phyloP scores from a whole-genome alignment of 2,113 vertebrate genomes.

The Sapajus apella region DNA sequence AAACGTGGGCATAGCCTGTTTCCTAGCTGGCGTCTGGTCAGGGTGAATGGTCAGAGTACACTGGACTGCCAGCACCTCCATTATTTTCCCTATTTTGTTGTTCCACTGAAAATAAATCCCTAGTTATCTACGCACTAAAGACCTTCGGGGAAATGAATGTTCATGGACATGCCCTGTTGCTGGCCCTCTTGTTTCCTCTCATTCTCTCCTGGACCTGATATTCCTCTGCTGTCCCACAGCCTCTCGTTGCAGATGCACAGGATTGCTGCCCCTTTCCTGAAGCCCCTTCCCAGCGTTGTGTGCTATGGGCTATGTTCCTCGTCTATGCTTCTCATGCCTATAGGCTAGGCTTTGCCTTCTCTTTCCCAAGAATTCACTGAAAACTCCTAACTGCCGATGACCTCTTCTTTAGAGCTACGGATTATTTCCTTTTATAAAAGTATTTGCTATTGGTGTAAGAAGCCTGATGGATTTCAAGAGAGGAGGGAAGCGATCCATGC shows the following conservation, averaged over 20 bases:
- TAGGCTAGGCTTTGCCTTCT: background rate
- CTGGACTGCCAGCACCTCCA: fast-evolving
- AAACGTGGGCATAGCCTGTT: fast-evolving
- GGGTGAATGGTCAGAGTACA: background rate
- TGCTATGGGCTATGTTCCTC: background rate
- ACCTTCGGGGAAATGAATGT: background rate
- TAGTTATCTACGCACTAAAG: too few species aligned
- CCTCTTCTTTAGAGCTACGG: background rate
- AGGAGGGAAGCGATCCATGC: background rate
- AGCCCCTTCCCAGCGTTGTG: fast-evolving
- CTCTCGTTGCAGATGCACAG: fast-evolving
- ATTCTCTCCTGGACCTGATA: fast-evolving
- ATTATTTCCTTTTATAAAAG: background rate
- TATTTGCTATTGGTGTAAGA: too few species aligned
- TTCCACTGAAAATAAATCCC: background rate
- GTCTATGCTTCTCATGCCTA: background rate
- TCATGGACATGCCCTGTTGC: fast-evolving
- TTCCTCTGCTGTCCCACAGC: background rate
- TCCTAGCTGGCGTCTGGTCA: background rate
- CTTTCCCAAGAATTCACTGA: background rate
- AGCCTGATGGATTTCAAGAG: background rate
- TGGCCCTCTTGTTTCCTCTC: fast-evolving
- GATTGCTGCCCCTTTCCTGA: fast-evolving
- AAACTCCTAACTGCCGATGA: background rate
- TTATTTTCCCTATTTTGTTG: background rate